Conservation (phyloP, 2,888 invertebrate species). For the Brassicogethes aeneus region DNA sequence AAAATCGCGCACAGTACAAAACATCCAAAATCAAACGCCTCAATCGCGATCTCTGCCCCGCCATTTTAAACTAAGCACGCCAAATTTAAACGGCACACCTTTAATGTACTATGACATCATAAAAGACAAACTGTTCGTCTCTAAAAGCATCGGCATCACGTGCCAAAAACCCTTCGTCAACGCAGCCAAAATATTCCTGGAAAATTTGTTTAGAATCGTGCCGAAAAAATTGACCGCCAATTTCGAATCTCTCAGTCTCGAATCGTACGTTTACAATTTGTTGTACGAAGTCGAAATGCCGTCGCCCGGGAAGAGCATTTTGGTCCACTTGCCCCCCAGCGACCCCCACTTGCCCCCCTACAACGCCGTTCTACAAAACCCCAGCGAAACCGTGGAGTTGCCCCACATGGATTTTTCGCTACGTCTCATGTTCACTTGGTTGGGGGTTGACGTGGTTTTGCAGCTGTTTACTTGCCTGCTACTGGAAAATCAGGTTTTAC, state of each 20-base stretch:
- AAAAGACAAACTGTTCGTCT: constrained; percentile 90
- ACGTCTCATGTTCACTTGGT: constrained; percentile 74
- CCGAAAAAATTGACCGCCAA: constrained; percentile 63
- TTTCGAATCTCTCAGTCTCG: constrained; percentile 54
- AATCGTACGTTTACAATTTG: constrained; percentile 92
- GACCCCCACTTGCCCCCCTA: constrained; percentile 60
- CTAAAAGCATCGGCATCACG: constrained; percentile 86
- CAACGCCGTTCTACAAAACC: constrained; percentile 65
- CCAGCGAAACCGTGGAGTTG: constrained; percentile 71
- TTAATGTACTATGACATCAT: constrained; percentile 85
- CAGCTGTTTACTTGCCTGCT: constrained; percentile 91
- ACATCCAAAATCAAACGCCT: constrained; percentile 49
- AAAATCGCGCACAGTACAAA: constrained; percentile 53
- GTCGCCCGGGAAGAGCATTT: constrained; percentile 77
- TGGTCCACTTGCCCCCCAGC: constrained; percentile 61
- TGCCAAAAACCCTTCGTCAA: constrained; percentile 86
- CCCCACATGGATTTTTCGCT: constrained; percentile 92
- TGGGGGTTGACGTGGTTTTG: constrained; percentile 88
- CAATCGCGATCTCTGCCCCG: constrained; percentile 81
- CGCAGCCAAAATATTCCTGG: constrained; percentile 78
- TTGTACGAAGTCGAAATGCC: constrained; percentile 82
- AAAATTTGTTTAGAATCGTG: constrained; percentile 70
- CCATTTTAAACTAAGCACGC: constrained; percentile 77
- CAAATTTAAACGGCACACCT: constrained; percentile 56
- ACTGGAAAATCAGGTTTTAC: constrained; percentile 91